Evolutionary conservation across 1,140 invertebrate species (phyloP).

Genomic region (Pemphigus obesinymphae): DNA sequence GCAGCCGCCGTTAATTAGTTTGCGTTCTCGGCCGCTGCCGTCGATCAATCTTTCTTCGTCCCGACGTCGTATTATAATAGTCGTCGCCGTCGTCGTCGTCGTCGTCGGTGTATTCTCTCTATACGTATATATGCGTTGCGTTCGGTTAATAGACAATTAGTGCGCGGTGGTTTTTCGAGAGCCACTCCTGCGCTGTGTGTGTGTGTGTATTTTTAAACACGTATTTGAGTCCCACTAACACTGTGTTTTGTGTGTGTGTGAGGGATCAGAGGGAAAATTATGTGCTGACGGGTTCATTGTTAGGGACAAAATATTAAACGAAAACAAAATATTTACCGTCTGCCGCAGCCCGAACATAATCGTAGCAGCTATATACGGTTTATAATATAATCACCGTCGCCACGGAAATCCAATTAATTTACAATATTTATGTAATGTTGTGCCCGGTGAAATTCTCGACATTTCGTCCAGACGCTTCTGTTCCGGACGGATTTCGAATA

Average conservation of each 20-base stretch:
- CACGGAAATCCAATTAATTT: constrained; percentile 24
- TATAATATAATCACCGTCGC: background rate
- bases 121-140: background rate
- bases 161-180: background rate
- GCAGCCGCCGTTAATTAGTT: background rate
- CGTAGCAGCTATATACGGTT: too few species aligned
- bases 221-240: background rate
- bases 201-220: constrained; percentile 24
- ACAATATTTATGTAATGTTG: background rate
- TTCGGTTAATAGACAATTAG: constrained; percentile 35
- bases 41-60: constrained; percentile 21
- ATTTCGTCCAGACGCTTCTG: background rate
- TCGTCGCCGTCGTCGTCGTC: too few species aligned
- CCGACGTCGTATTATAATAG: background rate
- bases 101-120: too few species aligned
- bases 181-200: background rate
- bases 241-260: background rate
- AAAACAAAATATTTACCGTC: constrained; percentile 32
- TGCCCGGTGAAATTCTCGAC: background rate
- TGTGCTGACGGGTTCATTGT: constrained; percentile 36
- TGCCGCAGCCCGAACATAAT: too few species aligned
- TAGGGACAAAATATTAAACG: constrained; percentile 11
- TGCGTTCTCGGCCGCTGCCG: background rate
- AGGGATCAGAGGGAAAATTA: background rate
- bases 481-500: too few species aligned